Evolutionary conservation across 2,888 invertebrate species (phyloP).

Genomic region (Agrilus cyanescens): DNA sequence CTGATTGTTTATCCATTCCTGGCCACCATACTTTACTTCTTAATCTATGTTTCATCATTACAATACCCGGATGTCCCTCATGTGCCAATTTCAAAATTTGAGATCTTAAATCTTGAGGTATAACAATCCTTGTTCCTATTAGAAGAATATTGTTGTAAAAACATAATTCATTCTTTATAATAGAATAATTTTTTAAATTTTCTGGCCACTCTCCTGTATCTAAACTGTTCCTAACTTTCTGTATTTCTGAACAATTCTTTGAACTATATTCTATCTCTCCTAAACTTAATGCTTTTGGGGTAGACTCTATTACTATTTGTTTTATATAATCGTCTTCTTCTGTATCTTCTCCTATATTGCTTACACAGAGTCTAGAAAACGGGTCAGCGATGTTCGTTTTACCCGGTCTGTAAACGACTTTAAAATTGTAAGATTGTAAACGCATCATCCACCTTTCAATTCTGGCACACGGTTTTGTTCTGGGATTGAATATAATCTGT

Average conservation of each 20-base stretch:
- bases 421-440: constrained; percentile 12
- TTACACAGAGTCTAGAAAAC: too few species aligned
- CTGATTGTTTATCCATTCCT: constrained; percentile 11
- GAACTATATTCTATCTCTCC: constrained; percentile 1
- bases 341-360: too few species aligned
- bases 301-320: constrained; percentile 9
- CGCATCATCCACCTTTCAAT: constrained; percentile 15
- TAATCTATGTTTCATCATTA: constrained; percentile 17
- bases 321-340: too few species aligned
- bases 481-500: constrained; percentile 20
- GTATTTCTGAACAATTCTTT: background rate
- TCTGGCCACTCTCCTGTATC: background rate
- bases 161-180: background rate
- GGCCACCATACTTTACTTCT: too few species aligned
- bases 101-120: constrained; percentile 7
- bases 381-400: constrained; percentile 7
- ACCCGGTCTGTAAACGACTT: constrained; percentile 11
- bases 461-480: constrained; percentile 17
- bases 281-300: constrained; percentile 12
- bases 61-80: constrained; percentile 19
- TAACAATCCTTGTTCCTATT: constrained; percentile 8
- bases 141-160: background rate
- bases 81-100: constrained; percentile 13
- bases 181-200: background rate
- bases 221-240: background rate